A percentile compares a stretch with the other conserved stretches of the same genome.
Evolutionary conservation across 2,797 vertebrate species (phyloP).

Genomic region (Acipenser transmontanus): DNA sequence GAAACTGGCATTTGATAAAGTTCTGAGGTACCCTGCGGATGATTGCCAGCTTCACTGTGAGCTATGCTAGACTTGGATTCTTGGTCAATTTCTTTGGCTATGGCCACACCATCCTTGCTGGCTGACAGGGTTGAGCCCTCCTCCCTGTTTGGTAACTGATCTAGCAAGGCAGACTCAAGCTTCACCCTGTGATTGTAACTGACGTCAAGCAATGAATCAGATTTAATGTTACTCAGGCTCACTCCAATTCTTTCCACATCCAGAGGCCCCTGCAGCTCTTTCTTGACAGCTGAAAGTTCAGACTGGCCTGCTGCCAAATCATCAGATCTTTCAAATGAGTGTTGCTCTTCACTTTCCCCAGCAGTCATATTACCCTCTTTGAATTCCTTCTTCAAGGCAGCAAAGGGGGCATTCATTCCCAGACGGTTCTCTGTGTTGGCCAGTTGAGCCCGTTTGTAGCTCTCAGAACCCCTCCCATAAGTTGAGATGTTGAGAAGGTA

Average conservation of each 20-base stretch:
- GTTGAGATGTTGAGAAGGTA: conserved; percentile 95
- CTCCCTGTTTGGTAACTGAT: conserved; percentile 35
- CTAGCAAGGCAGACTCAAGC: conserved; percentile 40
- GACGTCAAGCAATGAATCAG: conserved; percentile 20
- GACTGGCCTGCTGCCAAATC: conserved; percentile 42
- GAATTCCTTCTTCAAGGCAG: conserved; percentile 50
- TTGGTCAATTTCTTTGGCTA: conserved; percentile 69
- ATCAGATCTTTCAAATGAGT: conserved; percentile 31
- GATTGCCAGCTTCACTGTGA: conserved; percentile 54
- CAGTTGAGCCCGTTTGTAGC: conserved; percentile 61
- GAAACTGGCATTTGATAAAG: conserved; percentile 37
- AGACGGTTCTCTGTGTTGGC: conserved; percentile 35
- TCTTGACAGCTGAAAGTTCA: conserved; percentile 34
- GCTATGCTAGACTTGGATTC: conserved; percentile 59
- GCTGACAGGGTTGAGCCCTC: conserved; percentile 35
- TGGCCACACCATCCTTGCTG: conserved; percentile 33
- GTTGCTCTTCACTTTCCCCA: conserved; percentile 31
- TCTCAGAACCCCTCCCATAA: conserved; percentile 82
- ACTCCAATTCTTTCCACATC: conserved; percentile 5
- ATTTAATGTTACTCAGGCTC: not conserved
- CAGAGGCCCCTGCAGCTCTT: conserved; percentile 52
- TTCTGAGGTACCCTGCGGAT: conserved; percentile 56
- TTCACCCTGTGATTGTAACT: conserved; percentile 44
- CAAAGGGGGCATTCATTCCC: conserved; percentile 44
- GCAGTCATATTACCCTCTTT: conserved; percentile 44